phyloP scores from a whole-genome alignment of 2,888 invertebrate genomes.

The Hoplodrina blanda region DNA sequence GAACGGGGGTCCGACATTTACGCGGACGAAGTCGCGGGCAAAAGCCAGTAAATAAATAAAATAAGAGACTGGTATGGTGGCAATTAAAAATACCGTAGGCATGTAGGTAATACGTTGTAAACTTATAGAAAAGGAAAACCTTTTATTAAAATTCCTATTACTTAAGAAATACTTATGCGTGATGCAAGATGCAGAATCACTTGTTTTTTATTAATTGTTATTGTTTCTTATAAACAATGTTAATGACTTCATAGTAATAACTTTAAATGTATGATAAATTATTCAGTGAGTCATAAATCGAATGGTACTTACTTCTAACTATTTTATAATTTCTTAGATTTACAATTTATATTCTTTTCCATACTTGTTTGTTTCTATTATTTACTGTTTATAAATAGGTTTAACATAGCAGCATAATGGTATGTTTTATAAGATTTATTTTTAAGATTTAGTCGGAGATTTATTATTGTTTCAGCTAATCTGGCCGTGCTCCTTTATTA shows the following conservation, averaged over 20 bases:
- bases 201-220: constrained; percentile 24
- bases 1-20: too few species aligned
- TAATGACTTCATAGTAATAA: constrained; percentile 41
- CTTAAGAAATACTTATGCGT: constrained; percentile 27
- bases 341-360: constrained; percentile 38
- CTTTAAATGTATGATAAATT: constrained; percentile 44
- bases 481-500: too few species aligned
- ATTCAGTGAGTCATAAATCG: constrained; percentile 52
- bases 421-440: too few species aligned
- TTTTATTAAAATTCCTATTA: constrained; percentile 18
- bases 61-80: too few species aligned
- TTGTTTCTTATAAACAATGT: constrained; percentile 29
- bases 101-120: too few species aligned
- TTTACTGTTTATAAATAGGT: neutral
- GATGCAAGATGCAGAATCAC: constrained; percentile 22
- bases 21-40: too few species aligned
- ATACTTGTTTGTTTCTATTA: constrained; percentile 7
- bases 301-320: constrained; percentile 17
- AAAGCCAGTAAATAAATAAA: too few species aligned
- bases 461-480: too few species aligned
- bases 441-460: too few species aligned
- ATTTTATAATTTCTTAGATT: constrained; percentile 23
- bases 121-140: constrained; percentile 6
- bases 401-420: too few species aligned
- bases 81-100: too few species aligned